These are phyloP conservation scores for Lissonota sp. DNA, from an alignment of 2,888 invertebrate genomes.

Conservation along the genomic window DNA sequence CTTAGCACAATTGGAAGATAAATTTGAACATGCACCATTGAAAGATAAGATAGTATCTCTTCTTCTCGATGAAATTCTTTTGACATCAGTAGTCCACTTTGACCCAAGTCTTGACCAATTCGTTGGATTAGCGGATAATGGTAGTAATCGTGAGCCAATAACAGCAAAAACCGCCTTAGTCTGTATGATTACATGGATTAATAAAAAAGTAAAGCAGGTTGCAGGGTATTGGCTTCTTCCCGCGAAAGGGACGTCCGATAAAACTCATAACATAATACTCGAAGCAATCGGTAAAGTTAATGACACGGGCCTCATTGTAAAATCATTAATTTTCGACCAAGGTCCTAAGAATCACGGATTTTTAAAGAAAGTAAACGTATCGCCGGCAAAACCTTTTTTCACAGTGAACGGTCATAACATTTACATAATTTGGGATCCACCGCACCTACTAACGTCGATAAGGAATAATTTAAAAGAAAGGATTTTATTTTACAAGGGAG, in stretches of 20 bases:
- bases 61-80: conserved; percentile 36
- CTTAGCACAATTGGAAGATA: conserved; percentile 10
- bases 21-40: not conserved
- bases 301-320: conserved; percentile 7
- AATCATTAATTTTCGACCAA: conserved; percentile 29
- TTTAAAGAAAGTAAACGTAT: not conserved
- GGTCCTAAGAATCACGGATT: conserved; percentile 32
- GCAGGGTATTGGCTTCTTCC: conserved; percentile 35
- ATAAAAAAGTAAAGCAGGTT: conserved; percentile 28
- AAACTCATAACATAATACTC: conserved; percentile 12
- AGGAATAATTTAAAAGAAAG: conserved; percentile 29
- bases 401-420: conserved; percentile 15
- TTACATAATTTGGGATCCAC: conserved; percentile 33
- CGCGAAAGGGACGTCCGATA: conserved; percentile 1
- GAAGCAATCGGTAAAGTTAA: not conserved
- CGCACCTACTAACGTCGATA: conserved; percentile 32
- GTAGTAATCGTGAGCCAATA: not conserved
- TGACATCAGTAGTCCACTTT: not conserved
- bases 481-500: conserved; percentile 25
- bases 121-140: not conserved
- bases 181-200: conserved; percentile 30
- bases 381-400: conserved; percentile 16
- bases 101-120: conserved; percentile 10
- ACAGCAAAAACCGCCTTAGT: conserved; percentile 32
- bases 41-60: conserved; percentile 16